Base-by-base conservation (phyloP, 2,888 invertebrate genomes). In the Diploptera punctata region DNA sequence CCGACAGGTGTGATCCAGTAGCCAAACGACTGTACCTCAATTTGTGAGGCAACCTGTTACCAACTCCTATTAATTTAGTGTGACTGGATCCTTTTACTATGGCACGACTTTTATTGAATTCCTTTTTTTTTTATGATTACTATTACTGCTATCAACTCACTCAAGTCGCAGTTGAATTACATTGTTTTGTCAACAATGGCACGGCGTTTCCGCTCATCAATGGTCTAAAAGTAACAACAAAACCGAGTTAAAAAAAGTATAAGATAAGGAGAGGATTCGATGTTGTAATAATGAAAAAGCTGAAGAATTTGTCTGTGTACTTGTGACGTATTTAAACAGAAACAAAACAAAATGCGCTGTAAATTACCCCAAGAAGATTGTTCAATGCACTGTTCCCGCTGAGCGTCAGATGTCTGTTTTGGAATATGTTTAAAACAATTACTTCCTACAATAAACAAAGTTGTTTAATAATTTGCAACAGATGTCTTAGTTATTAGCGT, bases 101-200 rank as follows among this genome's bases (percentile, higher is more conserved):
- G 19, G 52, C 52, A 52, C 24, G 52, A 52, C 52, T 52, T 2
- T 52, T 52, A 52, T 52, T 52, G 52, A 52, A 52, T 52, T 21
- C 10, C 52, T 52, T 24, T 52, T 49, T 5, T 24, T 9, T 0
- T n/a, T n/a, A n/a, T n/a, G n/a, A n/a, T n/a, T n/a, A n/a, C n/a
- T n/a, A n/a, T n/a, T n/a, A n/a, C n/a, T n/a, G n/a, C 24, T 52
- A 24, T 24, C 52, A 3, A 1, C 19, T 13, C 38, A 9, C 10
- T 24, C 4, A 4, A 19, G 10, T 10, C 21, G 9, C 4, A 19
- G 7, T 19, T 9, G 52, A 16, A 52, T 52, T 18, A 3, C 65
- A 70, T 70, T 70, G 70, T 70, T 70, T 70, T 70, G 70, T 70
- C 70, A 70, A 70, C 70, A 70, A 70, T 70, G 49, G 62, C 70